Conservation (phyloP, 2,888 invertebrate species). For the Ophonus ardosiacus region DNA sequence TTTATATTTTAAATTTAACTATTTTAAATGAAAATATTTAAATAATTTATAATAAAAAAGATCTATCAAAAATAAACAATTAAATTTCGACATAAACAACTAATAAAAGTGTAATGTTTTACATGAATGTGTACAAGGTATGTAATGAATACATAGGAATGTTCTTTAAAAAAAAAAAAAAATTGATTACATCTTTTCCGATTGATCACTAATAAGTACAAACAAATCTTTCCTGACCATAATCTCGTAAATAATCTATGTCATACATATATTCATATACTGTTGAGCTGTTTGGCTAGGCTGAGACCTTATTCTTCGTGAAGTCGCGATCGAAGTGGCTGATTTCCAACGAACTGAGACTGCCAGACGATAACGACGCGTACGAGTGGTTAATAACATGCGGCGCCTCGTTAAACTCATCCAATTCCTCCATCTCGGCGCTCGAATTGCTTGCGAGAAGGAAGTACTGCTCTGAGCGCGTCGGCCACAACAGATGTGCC, state of each 20-base stretch:
- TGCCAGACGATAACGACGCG: constrained; percentile 71
- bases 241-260: not conserved
- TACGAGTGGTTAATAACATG: constrained; percentile 84
- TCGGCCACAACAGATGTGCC: constrained; percentile 97
- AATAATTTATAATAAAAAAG: not conserved
- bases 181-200: not conserved
- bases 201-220: not conserved
- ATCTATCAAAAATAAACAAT: not conserved
- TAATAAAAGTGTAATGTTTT: too few relatives aligned
- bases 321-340: constrained; percentile 69
- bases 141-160: not conserved
- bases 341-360: constrained; percentile 72
- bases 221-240: not conserved
- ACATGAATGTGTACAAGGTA: not conserved
- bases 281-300: constrained; percentile 21
- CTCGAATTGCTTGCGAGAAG: constrained; percentile 85
- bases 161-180: not conserved
- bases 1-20: too few relatives aligned
- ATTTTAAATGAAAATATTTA: too few relatives aligned
- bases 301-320: constrained; percentile 40
- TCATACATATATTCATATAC: not conserved
- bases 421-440: constrained; percentile 88
- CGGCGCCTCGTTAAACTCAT: constrained; percentile 94
- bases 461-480: constrained; percentile 94
- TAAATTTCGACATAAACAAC: not conserved